Conservation (phyloP, 2,888 invertebrate species). For the Pristionchus exspectatus region DNA sequence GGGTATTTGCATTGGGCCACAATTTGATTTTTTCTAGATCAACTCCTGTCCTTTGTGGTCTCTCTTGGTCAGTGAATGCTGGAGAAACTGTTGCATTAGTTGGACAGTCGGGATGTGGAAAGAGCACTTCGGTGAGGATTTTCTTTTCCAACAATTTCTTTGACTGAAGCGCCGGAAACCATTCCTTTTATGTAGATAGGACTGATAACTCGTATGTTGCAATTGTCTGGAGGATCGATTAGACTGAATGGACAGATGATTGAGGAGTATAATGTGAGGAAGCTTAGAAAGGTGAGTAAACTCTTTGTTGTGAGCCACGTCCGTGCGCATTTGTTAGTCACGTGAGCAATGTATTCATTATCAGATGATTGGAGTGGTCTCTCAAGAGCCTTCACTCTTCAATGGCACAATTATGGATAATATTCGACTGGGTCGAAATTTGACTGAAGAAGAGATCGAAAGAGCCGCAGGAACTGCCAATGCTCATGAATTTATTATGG, state of each 20-base stretch:
- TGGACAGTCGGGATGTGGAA: constrained; percentile 71
- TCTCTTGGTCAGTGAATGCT: constrained; percentile 59
- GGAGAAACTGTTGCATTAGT: constrained; percentile 71
- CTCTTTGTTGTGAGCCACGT: neutral
- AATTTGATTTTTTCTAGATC: neutral
- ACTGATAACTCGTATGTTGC: constrained; percentile 33
- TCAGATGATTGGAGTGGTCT: constrained; percentile 48
- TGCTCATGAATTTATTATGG: constrained; percentile 45
- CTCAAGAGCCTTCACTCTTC: constrained; percentile 53
- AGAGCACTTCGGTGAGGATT: constrained; percentile 60
- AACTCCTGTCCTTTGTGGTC: constrained; percentile 50
- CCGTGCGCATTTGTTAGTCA: neutral
- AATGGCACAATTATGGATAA: constrained; percentile 40
- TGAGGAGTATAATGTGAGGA: constrained; percentile 42
- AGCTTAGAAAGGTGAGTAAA: constrained; percentile 34
- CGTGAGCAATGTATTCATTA: neutral
- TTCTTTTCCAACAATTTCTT: no score
- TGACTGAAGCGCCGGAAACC: no score
- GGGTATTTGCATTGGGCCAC: neutral
- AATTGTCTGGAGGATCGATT: constrained; percentile 7
- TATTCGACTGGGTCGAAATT: constrained; percentile 34
- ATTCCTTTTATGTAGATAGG: constrained; percentile 19
- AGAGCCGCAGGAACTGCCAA: constrained; percentile 42
- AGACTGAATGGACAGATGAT: constrained; percentile 39
- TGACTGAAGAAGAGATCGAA: constrained; percentile 39